Evolutionary conservation across 1,140 invertebrate species (phyloP).

Genomic region (Euura lappo): DNA sequence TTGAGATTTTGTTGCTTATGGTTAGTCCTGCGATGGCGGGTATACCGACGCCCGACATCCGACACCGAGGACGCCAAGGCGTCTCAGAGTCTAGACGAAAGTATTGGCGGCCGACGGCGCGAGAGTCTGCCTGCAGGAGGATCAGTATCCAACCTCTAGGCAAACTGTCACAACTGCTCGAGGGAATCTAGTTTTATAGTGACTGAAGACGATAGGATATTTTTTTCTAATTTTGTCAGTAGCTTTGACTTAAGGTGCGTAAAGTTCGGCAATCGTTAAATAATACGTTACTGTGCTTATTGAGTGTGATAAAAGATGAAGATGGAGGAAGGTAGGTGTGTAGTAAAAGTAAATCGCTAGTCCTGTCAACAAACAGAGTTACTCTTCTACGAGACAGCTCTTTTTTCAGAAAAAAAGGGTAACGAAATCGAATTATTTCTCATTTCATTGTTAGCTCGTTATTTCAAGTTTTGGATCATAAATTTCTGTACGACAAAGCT

Average conservation of each 20-base stretch:
- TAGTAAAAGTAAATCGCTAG: no score
- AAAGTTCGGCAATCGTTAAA: not conserved
- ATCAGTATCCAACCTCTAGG: not conserved
- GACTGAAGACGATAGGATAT: not conserved
- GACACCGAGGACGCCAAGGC: constrained; percentile 1
- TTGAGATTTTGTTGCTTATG: not conserved
- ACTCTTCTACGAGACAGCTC: no score
- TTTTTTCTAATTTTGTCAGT: not conserved
- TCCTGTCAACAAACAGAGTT: no score
- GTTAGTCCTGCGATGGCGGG: not conserved
- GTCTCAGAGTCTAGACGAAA: constrained; percentile 4
- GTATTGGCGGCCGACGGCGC: constrained; percentile 5
- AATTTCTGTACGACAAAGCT: no score
- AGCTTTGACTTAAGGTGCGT: not conserved
- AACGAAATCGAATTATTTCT: no score
- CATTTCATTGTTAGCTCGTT: no score
- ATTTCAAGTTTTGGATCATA: no score
- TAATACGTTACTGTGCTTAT: not conserved
- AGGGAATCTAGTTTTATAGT: not conserved
- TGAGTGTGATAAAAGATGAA: no score
- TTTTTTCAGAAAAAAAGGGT: no score
- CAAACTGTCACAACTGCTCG: not conserved
- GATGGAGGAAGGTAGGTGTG: no score
- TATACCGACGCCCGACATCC: not conserved
- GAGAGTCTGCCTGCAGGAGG: not conserved